Base-by-base conservation (phyloP, 2,888 invertebrate genomes). In the Tridacna crocea region DNA sequence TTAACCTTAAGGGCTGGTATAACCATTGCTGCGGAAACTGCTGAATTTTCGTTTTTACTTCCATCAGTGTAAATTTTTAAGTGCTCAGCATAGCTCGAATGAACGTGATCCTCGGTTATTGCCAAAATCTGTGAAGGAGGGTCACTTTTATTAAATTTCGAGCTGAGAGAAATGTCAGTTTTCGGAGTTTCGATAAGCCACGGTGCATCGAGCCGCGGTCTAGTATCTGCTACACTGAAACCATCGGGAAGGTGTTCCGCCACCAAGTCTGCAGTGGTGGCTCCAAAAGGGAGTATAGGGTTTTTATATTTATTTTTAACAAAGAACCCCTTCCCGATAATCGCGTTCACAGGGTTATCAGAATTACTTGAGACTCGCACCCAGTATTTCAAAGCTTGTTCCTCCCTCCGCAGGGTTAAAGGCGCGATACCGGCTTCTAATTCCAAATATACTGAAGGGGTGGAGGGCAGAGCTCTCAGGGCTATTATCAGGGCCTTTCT, bases 1-100 rank as follows among this genome's bases (percentile, higher is more conserved):
- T 36, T 36, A 36, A 36, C 36, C 24, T 12, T 17, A 17, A 61
- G 61, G 12, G 13, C 22, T n/a, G 61, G 61, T 61, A 61, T 61
- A 61, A 61, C 61, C 61, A 61, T 24, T 46, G 70, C 70, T n/a
- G 47, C 46, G n/a, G 47, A 26, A 19, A 70, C 22, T 46, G 26
- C 70, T 47, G 46, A 22, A 70, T 70, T 46, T 70, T 22, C 19
- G n/a, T n/a, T n/a, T 70, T 70, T 70, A n/a, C 47, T 48, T 2
- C 74, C 60, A 74, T 74, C 74, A 22, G 61, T 74, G 60, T 60
- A 72, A 22, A 74, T 74, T 74, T 74, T 22, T 4, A 19, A n/a
- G n/a, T 60, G 60, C n/a, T 60, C 60, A 60, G 60, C 60, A 60
- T 60, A 60, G 10, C n/a, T n/a, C 60, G 12, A 11, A 11, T n/a